Evolutionary conservation across 2,888 invertebrate species (phyloP), one percentile per base, ranked within the genome.

Genomic region (Cheilosia pagana): DNA sequence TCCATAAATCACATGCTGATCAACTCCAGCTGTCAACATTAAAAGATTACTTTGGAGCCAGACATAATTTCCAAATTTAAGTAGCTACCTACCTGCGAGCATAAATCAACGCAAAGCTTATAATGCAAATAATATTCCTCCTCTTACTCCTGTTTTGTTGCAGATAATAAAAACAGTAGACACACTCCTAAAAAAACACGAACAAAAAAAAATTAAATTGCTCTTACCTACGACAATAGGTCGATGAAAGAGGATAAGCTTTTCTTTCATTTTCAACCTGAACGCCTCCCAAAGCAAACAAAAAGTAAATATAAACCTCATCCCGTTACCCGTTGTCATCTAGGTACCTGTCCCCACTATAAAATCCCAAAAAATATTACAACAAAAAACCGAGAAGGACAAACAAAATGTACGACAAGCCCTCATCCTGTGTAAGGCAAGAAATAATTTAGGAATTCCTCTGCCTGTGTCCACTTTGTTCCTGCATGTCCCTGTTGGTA

Each of bases 231-330:
- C 10, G 63, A 71, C 50, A 70, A 35, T 35, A 35, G 57, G 59
- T 71, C 67, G 71, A 72, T 77, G 67, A 63, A 74, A 41, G 10
- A 2, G 59, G n/a, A 68, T 55, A 72, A 67, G 43, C 77, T 76
- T 71, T 83, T 57, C 72, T 74, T 78, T 78, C 59, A 78, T 83
- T 83, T 83, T 78, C 78, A 74, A 78, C 68, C 62, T 68, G 68
- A 83, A 78, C 60, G 78, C 74, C 63, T 70, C 45, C 28, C 28
- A 28, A 10, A 7, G 25, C 52, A 53, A 52, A 48, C 62, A n/a
- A 70, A 83, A 72, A 82, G 67, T 77, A 82, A 82, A 77, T 60
- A 81, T 71, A 71, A 72, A 59, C 79, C 10, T 35, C 52, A 45
- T n/a, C 25, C 35, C 7, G 23, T 23, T 45, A 6, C 25, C 35